Conservation (phyloP, 2,888 invertebrate genomes). For the Metacarcinus magister region DNA sequence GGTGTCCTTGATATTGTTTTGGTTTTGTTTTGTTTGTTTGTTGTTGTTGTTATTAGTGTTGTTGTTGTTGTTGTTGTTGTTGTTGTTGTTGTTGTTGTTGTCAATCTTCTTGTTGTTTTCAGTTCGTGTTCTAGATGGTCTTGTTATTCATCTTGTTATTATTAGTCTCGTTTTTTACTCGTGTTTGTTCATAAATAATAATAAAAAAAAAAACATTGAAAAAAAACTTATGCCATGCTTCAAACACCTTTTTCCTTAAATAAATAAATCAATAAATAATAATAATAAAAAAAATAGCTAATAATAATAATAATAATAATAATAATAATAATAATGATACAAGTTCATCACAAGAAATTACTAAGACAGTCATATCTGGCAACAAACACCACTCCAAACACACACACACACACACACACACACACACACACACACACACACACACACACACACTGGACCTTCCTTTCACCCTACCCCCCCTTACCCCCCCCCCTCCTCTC, state of each 20-base stretch:
- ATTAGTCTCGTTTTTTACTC: background rate
- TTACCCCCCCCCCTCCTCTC: background rate
- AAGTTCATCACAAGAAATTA: no score
- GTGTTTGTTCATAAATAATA: no score
- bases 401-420: background rate
- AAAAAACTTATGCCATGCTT: no score
- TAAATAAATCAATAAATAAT: no score
- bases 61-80: background rate
- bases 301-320: no score
- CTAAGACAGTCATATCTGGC: background rate
- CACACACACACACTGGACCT: slow-evolving; percentile 38
- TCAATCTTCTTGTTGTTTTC: background rate
- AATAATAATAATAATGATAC: no score
- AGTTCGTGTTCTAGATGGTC: background rate
- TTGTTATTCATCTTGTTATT: background rate
- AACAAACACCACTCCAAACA: background rate
- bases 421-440: background rate
- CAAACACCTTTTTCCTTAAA: no score
- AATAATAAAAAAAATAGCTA: no score
- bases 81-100: no score
- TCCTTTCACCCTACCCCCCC: background rate
- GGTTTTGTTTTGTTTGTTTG: background rate
- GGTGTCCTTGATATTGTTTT: background rate
- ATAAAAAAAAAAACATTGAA: no score
- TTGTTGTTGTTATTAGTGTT: background rate